A percentile compares a stretch with the other conserved stretches of the same genome.
phyloP scores from a whole-genome alignment of 2,888 invertebrate genomes.

The Theodoxus fluviatilis region DNA sequence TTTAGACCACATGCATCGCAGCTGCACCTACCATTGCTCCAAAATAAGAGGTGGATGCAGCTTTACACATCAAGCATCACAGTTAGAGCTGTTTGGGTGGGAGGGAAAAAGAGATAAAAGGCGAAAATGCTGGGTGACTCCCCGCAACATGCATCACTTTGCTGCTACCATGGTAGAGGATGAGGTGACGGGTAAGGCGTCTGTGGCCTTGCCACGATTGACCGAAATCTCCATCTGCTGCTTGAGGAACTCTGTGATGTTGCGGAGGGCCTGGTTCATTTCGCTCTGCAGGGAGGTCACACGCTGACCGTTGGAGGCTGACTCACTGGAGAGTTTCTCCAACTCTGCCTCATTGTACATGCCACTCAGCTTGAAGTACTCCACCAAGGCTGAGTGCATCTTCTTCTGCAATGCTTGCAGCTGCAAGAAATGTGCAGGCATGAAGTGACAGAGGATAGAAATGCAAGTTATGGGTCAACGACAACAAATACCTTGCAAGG shows the following conservation, averaged over 20 bases:
- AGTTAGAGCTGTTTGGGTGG: too few relatives aligned
- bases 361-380: conserved; percentile 59
- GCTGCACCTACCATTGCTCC: too few relatives aligned
- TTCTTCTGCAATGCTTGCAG: conserved; percentile 55
- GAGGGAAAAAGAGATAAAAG: too few relatives aligned
- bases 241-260: conserved; percentile 55
- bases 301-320: conserved; percentile 46
- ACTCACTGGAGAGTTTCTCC: conserved; percentile 48
- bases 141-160: too few relatives aligned
- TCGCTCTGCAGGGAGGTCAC: conserved; percentile 47
- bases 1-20: too few relatives aligned
- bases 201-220: conserved; percentile 42
- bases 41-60: too few relatives aligned
- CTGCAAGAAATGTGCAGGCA: conserved; percentile 36
- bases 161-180: too few relatives aligned
- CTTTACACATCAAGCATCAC: too few relatives aligned
- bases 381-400: conserved; percentile 56
- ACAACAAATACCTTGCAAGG: too few relatives aligned
- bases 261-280: conserved; percentile 54
- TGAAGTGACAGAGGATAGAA: neutral
- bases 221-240: conserved; percentile 52
- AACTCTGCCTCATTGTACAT: conserved; percentile 56
- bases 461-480: too few relatives aligned
- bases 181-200: too few relatives aligned
- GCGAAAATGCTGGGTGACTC: too few relatives aligned